Evolutionary conservation across 2,113 vertebrate genomes (phyloP), one percentile per base, ranked within the genome.

Genomic region (Barbus barbus): DNA sequence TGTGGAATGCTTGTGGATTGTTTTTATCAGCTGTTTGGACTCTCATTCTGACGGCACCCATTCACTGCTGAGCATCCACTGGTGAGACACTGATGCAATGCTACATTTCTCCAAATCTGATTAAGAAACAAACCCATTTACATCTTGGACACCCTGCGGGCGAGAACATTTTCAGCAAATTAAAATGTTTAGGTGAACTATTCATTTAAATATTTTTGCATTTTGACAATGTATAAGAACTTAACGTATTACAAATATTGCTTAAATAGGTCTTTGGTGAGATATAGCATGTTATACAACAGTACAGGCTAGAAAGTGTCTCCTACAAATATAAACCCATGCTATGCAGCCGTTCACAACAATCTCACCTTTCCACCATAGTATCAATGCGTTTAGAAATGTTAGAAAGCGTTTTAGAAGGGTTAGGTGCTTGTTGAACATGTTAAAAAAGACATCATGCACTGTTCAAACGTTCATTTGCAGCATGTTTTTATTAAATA

Each of bases 401-500:
- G 63, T 67, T 67, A 67, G 63, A 33, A 67, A 67, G 28, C 20
- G 63, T 67, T 67, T 65, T 33, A 33, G 63, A 67, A 67, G 63
- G 14, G 16, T 67, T 67, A 67, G 28, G 28, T 9, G 61, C 8
- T 38, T 22, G 38, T 11, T 18, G 28, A 38, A 41, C 14, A 60
- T 14, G 14, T 82, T 18, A 61, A 76, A 16, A 75, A 51, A 82
- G 14, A 56, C 71, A 13, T 5, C 3, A 28, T 75, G 72, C 65
- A 38, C 33, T 26, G 13, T 41, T 78, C 31, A 79, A 44, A 44
- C n/a, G 1, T 26, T 60, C 65, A 81, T 82, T 33, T n/a, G 31
- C 9, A 77, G 69, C 14, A 80, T 77, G 69, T 86, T 88, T 87
- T 78, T 87, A 84, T 83, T 80, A 84, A 87, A 83, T 74, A 79